Evolutionary conservation across 2,888 invertebrate genomes (phyloP), one percentile per base, ranked within the genome.

Genomic region (Nasonia oneida): DNA sequence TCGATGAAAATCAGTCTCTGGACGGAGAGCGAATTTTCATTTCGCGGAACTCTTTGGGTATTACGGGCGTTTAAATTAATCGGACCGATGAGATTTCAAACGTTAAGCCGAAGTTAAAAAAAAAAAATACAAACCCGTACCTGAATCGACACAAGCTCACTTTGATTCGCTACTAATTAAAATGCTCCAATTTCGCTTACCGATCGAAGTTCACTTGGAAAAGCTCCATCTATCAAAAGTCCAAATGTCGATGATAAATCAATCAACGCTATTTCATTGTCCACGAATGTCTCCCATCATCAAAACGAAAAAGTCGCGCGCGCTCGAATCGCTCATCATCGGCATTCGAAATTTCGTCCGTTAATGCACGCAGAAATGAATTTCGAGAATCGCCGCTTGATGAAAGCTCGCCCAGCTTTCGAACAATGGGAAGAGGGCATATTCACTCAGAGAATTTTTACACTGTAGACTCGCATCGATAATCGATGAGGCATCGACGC

Each of bases 401-500:
- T 15, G 5, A 75, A 75, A 74, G 23, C 57, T 33, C 37, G 3
- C 39, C 39, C 33, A 23, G 42, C 61, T 4, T 15, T 61, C 33
- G 18, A 75, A 81, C 50, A 50, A 73, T 61, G 42, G 39, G n/a
- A 12, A 47, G 47, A 64, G 64, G 64, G 29, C 3, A 61, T 53
- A 50, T 5, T 3, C 18, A n/a, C 57, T 8, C 12, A 8, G 67
- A 10, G 42, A n/a, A 77, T 78, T 77, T 83, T 83, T 83, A 71
- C 73, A 67, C 47, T n/a, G 61, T 23, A 10, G 47, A 10, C 53
- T 14, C 2, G 57, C 64, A 84, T 80, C 73, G 84, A 42, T 67
- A 84, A 84, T 84, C 79, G 79, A 84, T 80, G 75, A 18, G 47
- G 50, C 84, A 79, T 61, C 47, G 84, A n/a, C 64, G 84, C 1